Percentiles rank a stretch among this genome's conserved stretches.
Conservation (phyloP, 2,888 invertebrate genomes). For the Microchrysa polita region DNA sequence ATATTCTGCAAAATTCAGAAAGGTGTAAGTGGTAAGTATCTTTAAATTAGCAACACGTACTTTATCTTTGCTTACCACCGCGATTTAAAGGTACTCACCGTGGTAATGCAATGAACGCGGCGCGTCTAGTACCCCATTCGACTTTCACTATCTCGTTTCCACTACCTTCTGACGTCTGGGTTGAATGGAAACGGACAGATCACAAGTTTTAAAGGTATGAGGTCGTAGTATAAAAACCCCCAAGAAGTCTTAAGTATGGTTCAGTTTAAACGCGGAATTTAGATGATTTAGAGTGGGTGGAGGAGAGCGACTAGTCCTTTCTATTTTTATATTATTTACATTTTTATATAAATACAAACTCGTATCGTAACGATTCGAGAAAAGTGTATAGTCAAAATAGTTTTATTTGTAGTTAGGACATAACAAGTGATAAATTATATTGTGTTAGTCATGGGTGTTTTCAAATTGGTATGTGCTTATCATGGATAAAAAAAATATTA, state of each 20-base stretch:
- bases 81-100: neutral
- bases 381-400: constrained; percentile 8
- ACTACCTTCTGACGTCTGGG: constrained; percentile 41
- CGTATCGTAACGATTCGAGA: neutral
- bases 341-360: constrained; percentile 16
- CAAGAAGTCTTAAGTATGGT: constrained; percentile 56
- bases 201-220: constrained; percentile 45
- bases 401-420: neutral
- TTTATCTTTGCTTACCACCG: constrained; percentile 13
- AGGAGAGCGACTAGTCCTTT: constrained; percentile 41
- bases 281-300: constrained; percentile 50
- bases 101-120: neutral
- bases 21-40: constrained; percentile 25
- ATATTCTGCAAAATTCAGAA: constrained; percentile 9
- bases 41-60: constrained; percentile 39
- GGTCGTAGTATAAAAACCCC: constrained; percentile 59
- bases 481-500: no score
- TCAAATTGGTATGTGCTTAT: constrained; percentile 41
- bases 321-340: constrained; percentile 21
- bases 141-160: constrained; percentile 50
- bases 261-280: constrained; percentile 58
- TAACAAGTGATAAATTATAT: constrained; percentile 2
- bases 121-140: constrained; percentile 25
- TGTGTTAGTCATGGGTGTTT: constrained; percentile 31
- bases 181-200: constrained; percentile 47